Percentiles rank a stretch among this genome's conserved stretches.
Conservation (phyloP, 2,797 vertebrate species). For the Etheostoma nigrum region DNA sequence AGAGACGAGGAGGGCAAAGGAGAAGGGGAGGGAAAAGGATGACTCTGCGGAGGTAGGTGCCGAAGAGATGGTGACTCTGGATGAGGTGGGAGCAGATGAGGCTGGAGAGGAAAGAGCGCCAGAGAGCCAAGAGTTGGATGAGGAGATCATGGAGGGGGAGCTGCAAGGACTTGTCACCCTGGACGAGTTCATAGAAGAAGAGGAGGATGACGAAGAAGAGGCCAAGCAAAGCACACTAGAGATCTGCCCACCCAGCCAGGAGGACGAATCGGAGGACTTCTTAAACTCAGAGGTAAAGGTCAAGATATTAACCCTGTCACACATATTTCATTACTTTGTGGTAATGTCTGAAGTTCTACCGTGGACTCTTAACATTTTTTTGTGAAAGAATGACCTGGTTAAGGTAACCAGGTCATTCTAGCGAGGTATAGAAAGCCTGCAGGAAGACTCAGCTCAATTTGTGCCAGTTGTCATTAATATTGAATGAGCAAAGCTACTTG, state of each 20-base stretch:
- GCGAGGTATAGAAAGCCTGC: no score
- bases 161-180: constrained; percentile 86
- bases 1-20: constrained; percentile 38
- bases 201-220: constrained; percentile 75
- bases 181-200: constrained; percentile 89
- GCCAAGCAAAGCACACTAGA: constrained; percentile 26
- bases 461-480: no score
- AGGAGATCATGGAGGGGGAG: constrained; percentile 63
- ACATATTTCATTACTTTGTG: no score
- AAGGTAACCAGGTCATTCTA: no score
- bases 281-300: constrained; percentile 74
- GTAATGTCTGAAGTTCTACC: no score
- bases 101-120: constrained; percentile 18
- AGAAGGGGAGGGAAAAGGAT: neutral
- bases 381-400: no score
- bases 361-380: no score
- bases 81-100: constrained; percentile 79
- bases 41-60: neutral
- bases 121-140: constrained; percentile 36
- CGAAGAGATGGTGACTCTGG: constrained; percentile 75
- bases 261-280: constrained; percentile 49
- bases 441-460: no score
- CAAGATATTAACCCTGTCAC: neutral
- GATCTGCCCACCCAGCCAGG: constrained; percentile 30
- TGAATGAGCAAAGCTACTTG: no score